Evolutionary conservation across 1,140 invertebrate species (phyloP), one percentile per base, ranked within the genome.

Genomic region (Galleria mellonella): DNA sequence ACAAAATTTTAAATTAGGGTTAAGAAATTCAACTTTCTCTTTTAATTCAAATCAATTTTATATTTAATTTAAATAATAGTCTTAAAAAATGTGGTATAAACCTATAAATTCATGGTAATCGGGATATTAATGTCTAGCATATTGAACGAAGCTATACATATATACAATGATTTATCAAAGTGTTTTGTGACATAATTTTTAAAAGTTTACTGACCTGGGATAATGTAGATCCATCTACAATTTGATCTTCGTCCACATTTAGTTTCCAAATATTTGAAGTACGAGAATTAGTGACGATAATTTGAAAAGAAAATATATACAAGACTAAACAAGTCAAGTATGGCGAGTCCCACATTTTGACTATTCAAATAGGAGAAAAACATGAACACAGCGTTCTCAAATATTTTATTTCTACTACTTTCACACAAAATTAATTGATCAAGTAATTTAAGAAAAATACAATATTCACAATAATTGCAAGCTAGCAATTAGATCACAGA

Each of bases 191-290:
- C 17, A 23, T 23, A 23, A n/a, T 23, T 23, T 2, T 3, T 23
- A 23, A 2, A 2, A 23, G 2, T 23, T 23, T 23, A 71, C 72
- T 61, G 49, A 89, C 83, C 70, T 89, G 88, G 37, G 86, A 74
- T 66, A 89, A 82, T 31, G 81, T 81, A 51, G 68, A 88, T 28
- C 84, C 90, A 56, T 89, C 89, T 46, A 91, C 87, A 50, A 93
- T 91, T 86, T 90, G 90, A 28, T 89, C 90, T 72, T 90, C 88
- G 62, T 92, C 90, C 32, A 85, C 62, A 72, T 91, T 92, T 43
- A 94, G 76, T 84, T 90, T 92, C 92, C 92, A 93, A 67, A 93
- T 85, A 41, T 90, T 91, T 32, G 91, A 92, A 30, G 91, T 92
- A 50, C 90, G 87, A 27, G 92, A 92, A 78, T 92, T 93, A 53